These are phyloP conservation scores for Porites lutea DNA, from an alignment of 64 coral and sea anemone genomes.

Conservation along the genomic window DNA sequence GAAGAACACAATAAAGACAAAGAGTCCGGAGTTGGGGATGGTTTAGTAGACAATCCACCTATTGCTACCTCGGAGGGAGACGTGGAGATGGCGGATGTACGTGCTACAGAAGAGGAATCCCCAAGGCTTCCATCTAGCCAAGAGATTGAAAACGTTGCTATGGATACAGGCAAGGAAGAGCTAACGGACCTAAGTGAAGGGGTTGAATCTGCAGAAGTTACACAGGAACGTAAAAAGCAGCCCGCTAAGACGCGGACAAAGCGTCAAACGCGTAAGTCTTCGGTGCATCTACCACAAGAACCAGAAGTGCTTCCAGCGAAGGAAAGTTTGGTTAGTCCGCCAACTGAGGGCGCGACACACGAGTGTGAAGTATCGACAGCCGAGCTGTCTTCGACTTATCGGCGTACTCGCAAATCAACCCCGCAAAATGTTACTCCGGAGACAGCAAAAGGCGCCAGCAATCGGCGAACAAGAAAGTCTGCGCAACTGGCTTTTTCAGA, in stretches of 20 bases:
- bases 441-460: neutral
- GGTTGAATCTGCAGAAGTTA: neutral
- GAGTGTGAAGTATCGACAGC: neutral
- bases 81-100: too few relatives aligned
- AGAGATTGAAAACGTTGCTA: neutral
- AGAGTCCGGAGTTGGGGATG: neutral
- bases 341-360: neutral
- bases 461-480: constrained; percentile 1
- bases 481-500: neutral
- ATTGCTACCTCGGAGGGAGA: neutral
- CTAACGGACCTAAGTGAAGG: neutral
- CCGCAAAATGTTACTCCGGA: neutral
- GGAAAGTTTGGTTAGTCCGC: neutral
- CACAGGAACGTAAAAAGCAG: neutral
- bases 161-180: neutral
- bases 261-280: neutral
- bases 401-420: neutral
- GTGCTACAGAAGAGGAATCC: neutral
- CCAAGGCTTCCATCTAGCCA: neutral
- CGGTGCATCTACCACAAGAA: neutral
- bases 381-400: neutral
- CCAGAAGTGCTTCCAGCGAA: neutral
- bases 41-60: neutral
- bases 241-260: neutral
- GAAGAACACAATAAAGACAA: constrained; percentile 5